Conservation (phyloP, 1,140 invertebrate species). For the Delia radicum region DNA sequence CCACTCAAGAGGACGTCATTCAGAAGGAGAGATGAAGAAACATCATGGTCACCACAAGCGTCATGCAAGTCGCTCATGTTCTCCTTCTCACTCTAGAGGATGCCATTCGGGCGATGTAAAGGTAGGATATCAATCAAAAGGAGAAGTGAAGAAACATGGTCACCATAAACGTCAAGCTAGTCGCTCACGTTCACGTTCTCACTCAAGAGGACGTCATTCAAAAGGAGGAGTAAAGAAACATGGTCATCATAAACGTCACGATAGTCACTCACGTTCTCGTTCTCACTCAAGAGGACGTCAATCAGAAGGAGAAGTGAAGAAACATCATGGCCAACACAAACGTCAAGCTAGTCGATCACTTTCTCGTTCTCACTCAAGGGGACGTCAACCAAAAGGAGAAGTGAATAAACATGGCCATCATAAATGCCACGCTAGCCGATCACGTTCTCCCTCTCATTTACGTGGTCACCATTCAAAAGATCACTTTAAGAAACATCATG, state of each 20-base stretch:
- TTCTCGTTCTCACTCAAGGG: constrained; percentile 18
- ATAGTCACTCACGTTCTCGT: constrained; percentile 17
- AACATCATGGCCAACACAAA: background rate
- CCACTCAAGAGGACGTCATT: constrained; percentile 12
- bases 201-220: no score
- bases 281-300: constrained; percentile 20
- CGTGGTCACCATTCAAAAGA: no score
- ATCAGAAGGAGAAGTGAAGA: background rate
- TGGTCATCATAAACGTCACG: background rate
- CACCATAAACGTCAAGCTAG: no score
- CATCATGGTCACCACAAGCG: no score
- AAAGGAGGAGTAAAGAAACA: background rate
- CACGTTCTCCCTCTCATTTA: constrained; percentile 26
- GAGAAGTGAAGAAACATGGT: no score
- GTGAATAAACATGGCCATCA: background rate
- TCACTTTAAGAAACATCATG: background rate
- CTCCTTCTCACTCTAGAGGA: no score
- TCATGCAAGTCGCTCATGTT: no score
- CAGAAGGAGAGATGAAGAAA: no score
- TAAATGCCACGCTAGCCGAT: background rate
- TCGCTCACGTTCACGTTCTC: no score
- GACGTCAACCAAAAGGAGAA: background rate
- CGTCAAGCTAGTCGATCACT: background rate
- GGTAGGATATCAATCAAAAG: no score
- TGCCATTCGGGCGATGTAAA: no score